phyloP scores from a whole-genome alignment of 2,113 vertebrate species.

The Spilogale gracilis region DNA sequence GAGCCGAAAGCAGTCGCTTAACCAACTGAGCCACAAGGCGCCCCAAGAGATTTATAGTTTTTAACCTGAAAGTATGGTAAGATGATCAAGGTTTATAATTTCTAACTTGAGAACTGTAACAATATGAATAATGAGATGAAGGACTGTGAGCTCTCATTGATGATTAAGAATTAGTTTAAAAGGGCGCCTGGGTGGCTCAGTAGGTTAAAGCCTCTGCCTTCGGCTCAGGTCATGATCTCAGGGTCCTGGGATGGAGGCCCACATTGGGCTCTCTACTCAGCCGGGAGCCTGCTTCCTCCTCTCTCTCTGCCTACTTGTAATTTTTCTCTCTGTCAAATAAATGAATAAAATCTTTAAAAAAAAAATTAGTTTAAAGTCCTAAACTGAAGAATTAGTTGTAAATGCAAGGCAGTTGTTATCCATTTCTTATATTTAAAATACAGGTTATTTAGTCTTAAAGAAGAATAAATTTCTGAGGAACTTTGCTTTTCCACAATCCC shows the following conservation, averaged over 20 bases:
- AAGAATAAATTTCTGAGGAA: slow-evolving; percentile 36
- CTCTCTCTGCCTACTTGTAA: too few species aligned
- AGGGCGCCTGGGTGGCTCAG: too few species aligned
- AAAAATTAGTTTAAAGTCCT: slow-evolving; percentile 51
- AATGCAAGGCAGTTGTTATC: not conserved
- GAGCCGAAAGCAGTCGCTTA: too few species aligned
- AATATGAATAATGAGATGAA: not conserved
- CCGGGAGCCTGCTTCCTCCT: too few species aligned
- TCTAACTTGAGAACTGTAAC: not conserved
- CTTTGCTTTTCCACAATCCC: not conserved
- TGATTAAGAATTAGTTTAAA: slow-evolving; percentile 43
- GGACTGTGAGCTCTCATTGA: not conserved
- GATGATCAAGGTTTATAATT: not conserved
- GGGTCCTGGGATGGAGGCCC: too few species aligned
- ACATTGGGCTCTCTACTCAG: too few species aligned
- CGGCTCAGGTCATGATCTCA: too few species aligned
- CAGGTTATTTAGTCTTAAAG: not conserved
- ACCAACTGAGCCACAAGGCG: too few species aligned
- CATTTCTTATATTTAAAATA: slow-evolving; percentile 51
- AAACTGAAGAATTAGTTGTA: not conserved
- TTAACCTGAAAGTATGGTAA: not conserved
- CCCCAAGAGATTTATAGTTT: not conserved
- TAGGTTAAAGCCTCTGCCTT: too few species aligned
- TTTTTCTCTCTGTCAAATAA: too few species aligned
- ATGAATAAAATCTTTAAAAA: too few species aligned